Base-by-base conservation (phyloP, 2,888 invertebrate genomes). In the Caenorhabditis afra region DNA sequence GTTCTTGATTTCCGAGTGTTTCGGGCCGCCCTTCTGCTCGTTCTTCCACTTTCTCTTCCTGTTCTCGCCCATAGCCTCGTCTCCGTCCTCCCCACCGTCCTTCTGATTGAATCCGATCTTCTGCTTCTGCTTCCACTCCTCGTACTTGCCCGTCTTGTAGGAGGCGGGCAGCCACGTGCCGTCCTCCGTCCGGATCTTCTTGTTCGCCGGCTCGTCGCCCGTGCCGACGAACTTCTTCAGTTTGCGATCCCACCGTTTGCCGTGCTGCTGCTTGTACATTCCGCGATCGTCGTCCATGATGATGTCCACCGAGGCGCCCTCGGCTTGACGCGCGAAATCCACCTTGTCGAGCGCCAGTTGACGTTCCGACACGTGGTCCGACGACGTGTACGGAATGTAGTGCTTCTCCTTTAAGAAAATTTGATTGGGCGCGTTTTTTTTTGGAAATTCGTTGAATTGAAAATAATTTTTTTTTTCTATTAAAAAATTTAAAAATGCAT, bases 161-260 rank as follows among this genome's bases (percentile, higher is more conserved):
- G 87, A 80, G 0, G 97, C 95, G 0, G 97, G 94, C 86, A 99
- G 96, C 94, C 87, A 85, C 1, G 87, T 87, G 16, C 90, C 99
- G 78, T 96, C 96, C 92, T 99, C 99, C 0, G 97, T 97, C 87
- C 94, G 94, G 83, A 99, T 96, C 91, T 94, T 95, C 66, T 94
- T 94, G 22, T 92, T 91, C 84, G 93, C 74, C 18, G 84, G 82
- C 83, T 90, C 81, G 62, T 85, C 67, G 59, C 82, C 59, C 58
- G 82, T 80, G 23, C 90, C 89, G 39, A 98, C 94, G 94, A 96
- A 96, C 92, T 95, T 97, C 93, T 97, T 98, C 91, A 95, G 94
- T 90, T 96, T 96, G 58, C 96, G 93, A 92, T 98, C 97, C 98
- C 98, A 84, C 29, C 61, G 85, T 73, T 86, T 86, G 37, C 70